Evolutionary conservation across 2,797 vertebrate species (phyloP), one percentile per base, ranked within the genome.

Genomic region (Nothura maculosa): DNA sequence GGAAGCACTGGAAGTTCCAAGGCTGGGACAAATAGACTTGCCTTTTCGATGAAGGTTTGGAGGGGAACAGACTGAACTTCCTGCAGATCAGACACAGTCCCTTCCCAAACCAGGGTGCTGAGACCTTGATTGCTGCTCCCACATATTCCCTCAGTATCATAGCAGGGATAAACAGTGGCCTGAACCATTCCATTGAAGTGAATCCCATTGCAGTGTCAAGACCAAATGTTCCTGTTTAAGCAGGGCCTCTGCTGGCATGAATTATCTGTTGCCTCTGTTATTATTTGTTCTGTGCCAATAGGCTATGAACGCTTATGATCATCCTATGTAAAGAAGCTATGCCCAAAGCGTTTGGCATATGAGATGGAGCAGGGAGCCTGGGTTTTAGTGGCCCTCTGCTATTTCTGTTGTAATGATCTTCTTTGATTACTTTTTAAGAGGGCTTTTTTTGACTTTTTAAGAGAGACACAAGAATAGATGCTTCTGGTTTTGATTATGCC

Each of bases 151-250:
- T 0, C 52, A 72, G 34, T 12, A 60, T 36, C 63, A 67, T 14
- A 58, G n/a, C 19, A 63, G 6, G 28, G 8, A 57, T 45, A 82
- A 82, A 30, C 38, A 45, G 72, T 25, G 58, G 21, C 43, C 52
- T 68, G 34, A 68, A 32, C 19, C 32, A 50, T 15, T 0, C 0
- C 0, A 0, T 11, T 67, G n/a, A 38, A 47, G 42, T 57, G 66
- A 61, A 70, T 34, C 13, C 30, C 10, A 48, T 15, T 42, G 67
- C 28, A 34, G 72, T 67, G 76, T 72, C n/a, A 50, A 52, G 30
- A 60, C 3, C 54, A 18, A 73, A 72, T 30, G 6, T 8, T 63
- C 58, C 34, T 92, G 79, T 67, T 36, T 43, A 54, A 54, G 32
- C 3, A 40, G n/a, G 18, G 32, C 11, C 54, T 45, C 63, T 67